Percentiles rank a stretch among this genome's conserved stretches.
Evolutionary conservation across 2,113 vertebrate species (phyloP).

Genomic region (Struthidea cinerea): DNA sequence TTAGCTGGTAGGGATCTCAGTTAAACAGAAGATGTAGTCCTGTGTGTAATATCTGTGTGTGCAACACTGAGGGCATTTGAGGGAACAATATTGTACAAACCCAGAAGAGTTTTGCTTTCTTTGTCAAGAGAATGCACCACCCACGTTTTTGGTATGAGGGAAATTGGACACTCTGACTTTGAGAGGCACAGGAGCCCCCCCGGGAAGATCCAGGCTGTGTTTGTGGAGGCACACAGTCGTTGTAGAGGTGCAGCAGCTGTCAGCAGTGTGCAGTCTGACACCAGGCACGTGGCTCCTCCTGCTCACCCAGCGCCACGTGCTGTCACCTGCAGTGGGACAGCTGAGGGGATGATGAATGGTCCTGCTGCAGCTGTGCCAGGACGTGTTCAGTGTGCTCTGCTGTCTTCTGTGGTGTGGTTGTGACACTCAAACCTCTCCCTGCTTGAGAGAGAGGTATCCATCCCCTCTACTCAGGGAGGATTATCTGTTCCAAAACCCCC

Average conservation of each 20-base stretch:
- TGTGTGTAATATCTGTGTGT: background rate
- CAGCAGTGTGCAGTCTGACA: background rate
- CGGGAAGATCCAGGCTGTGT: background rate
- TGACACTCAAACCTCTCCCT: background rate
- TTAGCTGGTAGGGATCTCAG: background rate
- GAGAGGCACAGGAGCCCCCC: background rate
- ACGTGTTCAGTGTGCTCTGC: background rate
- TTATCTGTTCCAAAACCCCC: background rate
- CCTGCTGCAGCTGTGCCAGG: background rate
- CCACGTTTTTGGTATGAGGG: rapidly evolving
- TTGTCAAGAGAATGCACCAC: too few species aligned
- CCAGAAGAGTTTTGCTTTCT: background rate
- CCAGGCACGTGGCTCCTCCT: background rate
- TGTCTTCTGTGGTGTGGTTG: background rate
- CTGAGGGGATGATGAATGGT: background rate
- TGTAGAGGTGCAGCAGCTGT: background rate
- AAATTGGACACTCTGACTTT: background rate
- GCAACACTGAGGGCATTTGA: background rate
- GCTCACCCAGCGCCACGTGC: rapidly evolving
- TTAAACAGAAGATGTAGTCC: background rate
- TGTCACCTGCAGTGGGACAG: background rate
- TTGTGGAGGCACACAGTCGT: rapidly evolving
- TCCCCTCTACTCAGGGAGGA: background rate
- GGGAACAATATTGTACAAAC: background rate
- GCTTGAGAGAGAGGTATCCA: background rate